Evolutionary conservation across 2,113 vertebrate genomes (phyloP).

Genomic region (Sus scrofa): DNA sequence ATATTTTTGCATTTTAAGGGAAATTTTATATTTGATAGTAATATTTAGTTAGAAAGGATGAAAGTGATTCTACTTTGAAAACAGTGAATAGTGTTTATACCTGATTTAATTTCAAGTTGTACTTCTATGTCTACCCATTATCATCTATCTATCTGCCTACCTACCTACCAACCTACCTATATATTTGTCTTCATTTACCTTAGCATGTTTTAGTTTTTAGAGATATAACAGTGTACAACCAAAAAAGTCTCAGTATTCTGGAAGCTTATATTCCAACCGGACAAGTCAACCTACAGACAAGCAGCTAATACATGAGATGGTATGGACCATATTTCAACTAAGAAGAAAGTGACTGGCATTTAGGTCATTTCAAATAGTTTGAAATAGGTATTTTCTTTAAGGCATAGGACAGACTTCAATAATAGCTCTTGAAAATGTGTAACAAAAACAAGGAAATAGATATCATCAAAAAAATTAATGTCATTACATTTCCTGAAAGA

Average conservation of each 20-base stretch:
- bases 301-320: neutral
- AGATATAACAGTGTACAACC: neutral
- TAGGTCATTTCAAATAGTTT: neutral
- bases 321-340: neutral
- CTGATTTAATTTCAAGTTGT: neutral
- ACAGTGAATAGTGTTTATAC: neutral
- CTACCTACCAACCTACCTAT: neutral
- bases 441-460: neutral
- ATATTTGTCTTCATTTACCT: neutral
- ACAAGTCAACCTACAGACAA: neutral
- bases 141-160: too few species aligned
- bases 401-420: neutral
- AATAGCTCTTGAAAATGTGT: neutral
- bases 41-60: neutral
- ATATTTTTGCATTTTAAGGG: neutral
- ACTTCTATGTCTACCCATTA: neutral
- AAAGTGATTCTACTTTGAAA: neutral
- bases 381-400: neutral
- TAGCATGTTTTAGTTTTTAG: neutral
- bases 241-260: neutral
- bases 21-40: neutral
- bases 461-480: neutral
- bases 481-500: neutral
- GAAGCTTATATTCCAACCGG: neutral
- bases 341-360: neutral